A percentile compares a stretch with the other conserved stretches of the same genome.
Conservation (phyloP, 2,113 vertebrate genomes). For the Microcebus ravelobensis region DNA sequence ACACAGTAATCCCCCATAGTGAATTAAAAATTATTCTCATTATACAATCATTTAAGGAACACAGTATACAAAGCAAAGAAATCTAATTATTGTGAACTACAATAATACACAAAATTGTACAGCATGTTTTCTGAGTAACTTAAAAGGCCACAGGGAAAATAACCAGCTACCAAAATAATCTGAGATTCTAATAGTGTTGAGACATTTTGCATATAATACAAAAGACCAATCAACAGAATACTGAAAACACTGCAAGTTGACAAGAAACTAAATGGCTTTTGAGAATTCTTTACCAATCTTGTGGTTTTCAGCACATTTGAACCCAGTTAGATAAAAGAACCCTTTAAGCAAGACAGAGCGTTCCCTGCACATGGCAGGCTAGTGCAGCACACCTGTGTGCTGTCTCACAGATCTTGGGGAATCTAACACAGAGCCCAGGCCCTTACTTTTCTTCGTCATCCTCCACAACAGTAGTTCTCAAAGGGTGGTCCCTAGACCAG, state of each 20-base stretch:
- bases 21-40: background rate
- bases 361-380: background rate
- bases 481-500: background rate
- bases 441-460: background rate
- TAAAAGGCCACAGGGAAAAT: background rate
- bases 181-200: background rate
- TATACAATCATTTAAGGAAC: background rate
- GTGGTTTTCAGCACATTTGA: background rate
- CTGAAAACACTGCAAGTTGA: background rate
- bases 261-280: background rate
- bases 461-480: background rate
- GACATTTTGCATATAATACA: background rate
- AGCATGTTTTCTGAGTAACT: background rate
- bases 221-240: background rate
- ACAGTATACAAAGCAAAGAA: background rate
- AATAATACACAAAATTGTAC: background rate
- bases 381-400: too few relatives aligned
- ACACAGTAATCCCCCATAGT: background rate
- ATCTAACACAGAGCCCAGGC: background rate
- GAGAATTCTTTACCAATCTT: background rate
- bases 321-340: background rate
- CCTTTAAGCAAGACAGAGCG: background rate
- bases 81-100: background rate
- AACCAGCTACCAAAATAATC: background rate
- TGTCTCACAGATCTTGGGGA: background rate